These are phyloP conservation scores for Lepidostoma basale DNA, from an alignment of 1,140 invertebrate species.

Conservation along the genomic window DNA sequence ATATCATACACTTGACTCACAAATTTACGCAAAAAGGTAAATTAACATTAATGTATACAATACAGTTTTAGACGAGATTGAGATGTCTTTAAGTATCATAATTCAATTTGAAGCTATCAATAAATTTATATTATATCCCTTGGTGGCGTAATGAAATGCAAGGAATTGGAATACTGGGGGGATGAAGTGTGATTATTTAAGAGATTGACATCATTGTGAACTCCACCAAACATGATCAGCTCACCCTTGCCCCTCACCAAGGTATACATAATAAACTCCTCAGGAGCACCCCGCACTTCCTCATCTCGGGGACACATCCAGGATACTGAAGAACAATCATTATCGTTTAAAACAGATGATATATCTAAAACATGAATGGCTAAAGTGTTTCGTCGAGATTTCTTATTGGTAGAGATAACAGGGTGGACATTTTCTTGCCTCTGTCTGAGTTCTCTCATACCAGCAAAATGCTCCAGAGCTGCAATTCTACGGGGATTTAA, in stretches of 20 bases:
- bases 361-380: conserved; percentile 89
- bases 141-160: conserved; percentile 79
- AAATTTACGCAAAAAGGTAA: too few species aligned
- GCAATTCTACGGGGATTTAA: conserved; percentile 57
- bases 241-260: conserved; percentile 88
- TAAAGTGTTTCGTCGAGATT: conserved; percentile 67
- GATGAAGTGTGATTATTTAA: conserved; percentile 58
- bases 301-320: conserved; percentile 77
- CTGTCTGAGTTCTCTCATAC: conserved; percentile 37
- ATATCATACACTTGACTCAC: too few species aligned
- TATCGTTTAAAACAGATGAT: conserved; percentile 68
- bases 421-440: conserved; percentile 49
- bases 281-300: conserved; percentile 71
- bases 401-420: conserved; percentile 55
- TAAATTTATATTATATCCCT: conserved; percentile 72
- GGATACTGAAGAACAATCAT: conserved; percentile 67
- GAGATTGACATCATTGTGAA: conserved; percentile 74
- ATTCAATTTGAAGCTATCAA: neutral
- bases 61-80: too few species aligned
- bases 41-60: too few species aligned
- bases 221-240: conserved; percentile 93
- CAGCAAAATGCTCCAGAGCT: conserved; percentile 51
- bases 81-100: too few species aligned
- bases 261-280: conserved; percentile 89
- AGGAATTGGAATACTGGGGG: conserved; percentile 76